Percentiles rank a stretch among this genome's conserved stretches.
Conservation (phyloP, 1,140 invertebrate species). For the Hylaeus anthracinus region DNA sequence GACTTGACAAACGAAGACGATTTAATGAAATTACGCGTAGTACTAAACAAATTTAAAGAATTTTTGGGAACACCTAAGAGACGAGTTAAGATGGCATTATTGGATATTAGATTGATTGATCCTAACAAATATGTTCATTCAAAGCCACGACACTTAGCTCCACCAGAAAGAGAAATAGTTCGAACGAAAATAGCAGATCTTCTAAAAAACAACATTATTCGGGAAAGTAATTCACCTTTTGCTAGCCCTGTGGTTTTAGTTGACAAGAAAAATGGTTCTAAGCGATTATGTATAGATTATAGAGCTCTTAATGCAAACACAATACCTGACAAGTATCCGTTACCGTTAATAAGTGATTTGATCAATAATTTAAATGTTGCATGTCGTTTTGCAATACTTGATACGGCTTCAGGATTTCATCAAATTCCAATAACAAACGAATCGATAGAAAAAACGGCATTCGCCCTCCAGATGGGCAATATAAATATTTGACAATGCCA, state of each 20-base stretch:
- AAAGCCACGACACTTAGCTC: no score
- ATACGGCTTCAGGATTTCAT: not conserved
- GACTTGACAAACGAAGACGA: no score
- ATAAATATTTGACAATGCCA: not conserved
- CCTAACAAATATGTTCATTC: no score
- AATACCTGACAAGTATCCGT: conserved; percentile 61
- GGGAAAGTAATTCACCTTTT: not conserved
- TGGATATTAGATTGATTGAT: no score
- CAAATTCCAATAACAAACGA: not conserved
- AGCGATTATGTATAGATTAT: not conserved
- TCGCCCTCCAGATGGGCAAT: not conserved
- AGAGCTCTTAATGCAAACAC: conserved; percentile 73
- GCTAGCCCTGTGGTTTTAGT: not conserved
- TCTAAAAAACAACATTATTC: not conserved
- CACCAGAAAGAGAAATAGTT: conserved; percentile 5
- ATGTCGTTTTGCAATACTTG: not conserved
- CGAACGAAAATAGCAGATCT: not conserved
- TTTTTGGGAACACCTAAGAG: no score
- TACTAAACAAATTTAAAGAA: no score
- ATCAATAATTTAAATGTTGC: not conserved
- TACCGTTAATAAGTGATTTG: conserved; percentile 62
- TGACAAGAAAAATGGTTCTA: not conserved
- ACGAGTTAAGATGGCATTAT: no score
- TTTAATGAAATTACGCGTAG: no score
- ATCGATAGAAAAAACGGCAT: not conserved